A percentile compares a stretch with the other conserved stretches of the same genome.
These are phyloP conservation scores for Macropus fuliginosus DNA, from an alignment of 2,797 vertebrate species.

Conservation along the genomic window DNA sequence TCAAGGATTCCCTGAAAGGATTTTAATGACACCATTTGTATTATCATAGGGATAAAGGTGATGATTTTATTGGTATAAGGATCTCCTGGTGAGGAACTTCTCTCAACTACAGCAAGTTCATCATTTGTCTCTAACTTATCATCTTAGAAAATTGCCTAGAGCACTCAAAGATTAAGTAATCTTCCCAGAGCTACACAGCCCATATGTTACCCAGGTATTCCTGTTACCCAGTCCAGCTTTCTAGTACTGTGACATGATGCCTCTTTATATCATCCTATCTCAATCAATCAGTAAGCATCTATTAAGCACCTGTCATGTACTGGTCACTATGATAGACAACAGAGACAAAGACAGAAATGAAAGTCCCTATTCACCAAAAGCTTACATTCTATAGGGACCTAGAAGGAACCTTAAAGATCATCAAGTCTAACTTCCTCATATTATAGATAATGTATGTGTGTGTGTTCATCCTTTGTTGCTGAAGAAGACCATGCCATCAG, in stretches of 20 bases:
- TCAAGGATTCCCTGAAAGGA: background rate
- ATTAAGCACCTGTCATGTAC: background rate
- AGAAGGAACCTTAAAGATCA: background rate
- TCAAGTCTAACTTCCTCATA: background rate
- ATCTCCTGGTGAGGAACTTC: background rate
- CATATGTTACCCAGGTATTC: background rate
- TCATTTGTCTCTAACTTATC: background rate
- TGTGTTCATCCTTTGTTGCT: too few relatives aligned
- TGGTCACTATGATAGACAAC: background rate
- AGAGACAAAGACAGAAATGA: background rate
- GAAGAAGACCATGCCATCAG: too few relatives aligned
- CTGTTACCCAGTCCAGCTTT: background rate
- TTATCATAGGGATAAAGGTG: background rate
- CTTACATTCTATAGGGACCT: background rate
- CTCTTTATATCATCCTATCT: background rate
- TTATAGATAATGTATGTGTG: background rate
- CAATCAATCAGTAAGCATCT: background rate
- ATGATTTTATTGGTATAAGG: background rate
- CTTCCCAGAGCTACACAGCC: background rate
- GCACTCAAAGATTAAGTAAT: background rate
- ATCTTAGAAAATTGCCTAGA: background rate
- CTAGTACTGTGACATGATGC: background rate
- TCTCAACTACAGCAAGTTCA: background rate
- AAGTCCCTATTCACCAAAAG: background rate
- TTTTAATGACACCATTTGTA: background rate